A percentile compares a stretch with the other conserved stretches of the same genome.
Evolutionary conservation across 2,797 vertebrate genomes (phyloP).

Genomic region (Liasis olivaceus): DNA sequence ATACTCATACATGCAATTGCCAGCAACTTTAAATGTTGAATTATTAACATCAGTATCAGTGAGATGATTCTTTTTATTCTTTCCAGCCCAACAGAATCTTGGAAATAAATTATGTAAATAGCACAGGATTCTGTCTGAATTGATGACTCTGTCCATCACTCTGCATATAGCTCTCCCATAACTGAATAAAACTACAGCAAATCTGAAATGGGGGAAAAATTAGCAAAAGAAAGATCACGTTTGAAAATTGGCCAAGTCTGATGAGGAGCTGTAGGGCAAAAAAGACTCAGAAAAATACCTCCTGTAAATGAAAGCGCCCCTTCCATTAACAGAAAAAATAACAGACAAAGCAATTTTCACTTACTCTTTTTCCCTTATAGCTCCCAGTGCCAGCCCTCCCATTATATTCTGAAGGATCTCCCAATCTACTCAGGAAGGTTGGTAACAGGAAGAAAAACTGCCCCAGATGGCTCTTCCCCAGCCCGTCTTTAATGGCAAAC

Average conservation of each 20-base stretch:
- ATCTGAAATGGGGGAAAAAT: not conserved
- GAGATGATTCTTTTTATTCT: slow-evolving; percentile 6
- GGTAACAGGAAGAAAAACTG: not conserved
- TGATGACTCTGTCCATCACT: not conserved
- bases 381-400: not conserved
- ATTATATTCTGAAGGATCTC: not conserved
- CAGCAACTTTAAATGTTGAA: slow-evolving; percentile 27
- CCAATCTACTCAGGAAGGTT: not conserved
- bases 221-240: not conserved
- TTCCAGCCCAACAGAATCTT: not conserved
- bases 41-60: slow-evolving; percentile 2
- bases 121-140: not conserved
- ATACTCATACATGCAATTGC: slow-evolving; percentile 16
- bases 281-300: not conserved
- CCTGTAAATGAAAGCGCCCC: not conserved
- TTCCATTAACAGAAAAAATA: not conserved
- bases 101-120: not conserved
- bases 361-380: too few species aligned
- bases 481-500: not conserved
- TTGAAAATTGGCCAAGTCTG: not conserved
- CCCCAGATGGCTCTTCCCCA: not conserved
- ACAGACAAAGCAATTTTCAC: too few species aligned
- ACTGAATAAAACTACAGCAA: not conserved
- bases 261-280: not conserved
- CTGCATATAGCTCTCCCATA: not conserved